Evolutionary conservation across 2,797 vertebrate genomes (phyloP).

Genomic region (Apogon hyalosoma): DNA sequence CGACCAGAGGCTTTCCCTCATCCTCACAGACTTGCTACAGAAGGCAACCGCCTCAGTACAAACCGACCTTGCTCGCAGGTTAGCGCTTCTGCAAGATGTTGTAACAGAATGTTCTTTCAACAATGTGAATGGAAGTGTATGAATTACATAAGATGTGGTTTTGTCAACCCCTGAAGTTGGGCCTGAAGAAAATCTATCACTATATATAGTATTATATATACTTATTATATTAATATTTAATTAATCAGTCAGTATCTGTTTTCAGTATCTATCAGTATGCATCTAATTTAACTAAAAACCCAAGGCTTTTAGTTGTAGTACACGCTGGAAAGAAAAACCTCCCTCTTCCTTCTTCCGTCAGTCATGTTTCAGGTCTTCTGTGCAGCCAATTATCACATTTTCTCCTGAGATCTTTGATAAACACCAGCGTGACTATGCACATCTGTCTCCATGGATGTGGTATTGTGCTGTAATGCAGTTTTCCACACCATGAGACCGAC

Average conservation of each 20-base stretch:
- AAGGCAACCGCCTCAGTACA: constrained; percentile 81
- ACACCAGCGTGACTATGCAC: not conserved
- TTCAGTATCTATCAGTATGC: no score
- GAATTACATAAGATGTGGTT: not conserved
- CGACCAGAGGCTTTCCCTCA: constrained; percentile 88
- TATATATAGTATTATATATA: no score
- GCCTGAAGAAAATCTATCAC: no score
- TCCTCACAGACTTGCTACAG: constrained; percentile 83
- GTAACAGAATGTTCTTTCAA: constrained; percentile 8
- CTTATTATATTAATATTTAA: no score
- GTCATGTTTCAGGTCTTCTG: not conserved
- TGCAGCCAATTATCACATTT: not conserved
- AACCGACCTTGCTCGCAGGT: constrained; percentile 88
- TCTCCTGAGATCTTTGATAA: not conserved
- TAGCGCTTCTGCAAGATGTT: constrained; percentile 42
- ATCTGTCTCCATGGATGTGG: constrained; percentile 19
- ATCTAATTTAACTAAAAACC: not conserved
- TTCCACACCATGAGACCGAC: constrained; percentile 11
- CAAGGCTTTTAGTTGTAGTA: not conserved
- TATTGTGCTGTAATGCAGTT: constrained; percentile 18
- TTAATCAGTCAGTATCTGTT: no score
- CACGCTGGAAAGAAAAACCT: not conserved
- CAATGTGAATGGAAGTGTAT: not conserved
- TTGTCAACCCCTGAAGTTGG: not conserved
- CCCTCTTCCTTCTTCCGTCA: not conserved